Evolutionary conservation across 2,797 vertebrate genomes (phyloP).

Genomic region (Sciurus carolinensis): DNA sequence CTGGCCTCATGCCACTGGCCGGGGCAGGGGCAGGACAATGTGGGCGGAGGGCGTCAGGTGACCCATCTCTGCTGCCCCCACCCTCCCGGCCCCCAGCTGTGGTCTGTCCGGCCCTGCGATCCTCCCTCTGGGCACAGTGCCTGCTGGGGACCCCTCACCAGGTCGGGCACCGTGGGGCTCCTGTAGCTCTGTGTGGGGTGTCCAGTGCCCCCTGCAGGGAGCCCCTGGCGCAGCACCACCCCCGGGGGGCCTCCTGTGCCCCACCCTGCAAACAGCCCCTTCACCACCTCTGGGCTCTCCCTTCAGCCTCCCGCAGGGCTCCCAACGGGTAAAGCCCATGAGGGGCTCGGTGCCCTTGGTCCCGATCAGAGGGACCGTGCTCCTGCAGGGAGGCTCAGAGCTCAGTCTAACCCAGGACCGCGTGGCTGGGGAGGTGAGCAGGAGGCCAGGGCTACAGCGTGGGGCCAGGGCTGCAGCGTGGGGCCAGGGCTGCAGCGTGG

Average conservation of each 20-base stretch:
- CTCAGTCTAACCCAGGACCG: not conserved
- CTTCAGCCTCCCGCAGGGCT: not conserved
- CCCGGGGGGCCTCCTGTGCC: not conserved
- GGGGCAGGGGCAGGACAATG: not conserved
- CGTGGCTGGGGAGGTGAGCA: not conserved
- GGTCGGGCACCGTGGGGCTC: no score
- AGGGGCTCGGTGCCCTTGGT: not conserved
- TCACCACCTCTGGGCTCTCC: not conserved
- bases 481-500: not conserved
- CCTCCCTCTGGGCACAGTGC: no score
- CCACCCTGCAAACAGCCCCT: not conserved
- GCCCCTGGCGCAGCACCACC: not conserved
- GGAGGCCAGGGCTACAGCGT: not conserved
- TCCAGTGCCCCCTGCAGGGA: not conserved
- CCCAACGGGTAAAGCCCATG: not conserved
- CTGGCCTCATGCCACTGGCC: not conserved
- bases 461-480: not conserved
- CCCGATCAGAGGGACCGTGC: fast-evolving
- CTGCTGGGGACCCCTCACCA: no score
- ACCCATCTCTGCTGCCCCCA: fast-evolving
- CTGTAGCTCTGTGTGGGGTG: no score
- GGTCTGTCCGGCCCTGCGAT: not conserved
- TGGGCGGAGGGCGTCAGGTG: not conserved
- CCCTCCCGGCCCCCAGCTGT: no score
- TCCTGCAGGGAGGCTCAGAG: not conserved